Evolutionary conservation across 64 coral and sea anemone genomes (phyloP).

Genomic region (Hydrozoanthus tunicans): DNA sequence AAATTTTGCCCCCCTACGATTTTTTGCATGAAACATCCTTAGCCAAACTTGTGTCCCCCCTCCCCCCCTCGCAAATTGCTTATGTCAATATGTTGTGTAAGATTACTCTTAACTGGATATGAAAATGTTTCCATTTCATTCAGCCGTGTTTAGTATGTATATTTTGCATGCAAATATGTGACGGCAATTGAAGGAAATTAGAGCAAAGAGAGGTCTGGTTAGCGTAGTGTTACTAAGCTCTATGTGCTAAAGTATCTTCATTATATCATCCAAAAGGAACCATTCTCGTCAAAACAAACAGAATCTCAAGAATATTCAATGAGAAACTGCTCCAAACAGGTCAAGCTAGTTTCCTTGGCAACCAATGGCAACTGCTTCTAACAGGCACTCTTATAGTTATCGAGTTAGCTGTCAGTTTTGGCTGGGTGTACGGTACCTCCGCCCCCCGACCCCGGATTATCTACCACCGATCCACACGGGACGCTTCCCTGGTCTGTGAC

Average conservation of each 20-base stretch:
- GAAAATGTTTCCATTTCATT: too few species aligned
- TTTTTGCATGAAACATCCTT: too few species aligned
- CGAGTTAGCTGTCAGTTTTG: conserved; percentile 53
- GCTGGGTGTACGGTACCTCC: conserved; percentile 62
- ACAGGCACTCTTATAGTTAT: conserved; percentile 44
- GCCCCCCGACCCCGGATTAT: not conserved
- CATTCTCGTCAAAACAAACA: conserved; percentile 67
- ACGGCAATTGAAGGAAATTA: too few species aligned
- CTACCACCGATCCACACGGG: conserved; percentile 44
- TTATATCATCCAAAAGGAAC: conserved; percentile 21
- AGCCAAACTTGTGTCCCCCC: too few species aligned
- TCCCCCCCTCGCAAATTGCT: too few species aligned
- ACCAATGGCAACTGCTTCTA: conserved; percentile 69
- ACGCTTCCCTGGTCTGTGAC: conserved; percentile 60
- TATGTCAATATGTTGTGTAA: too few species aligned
- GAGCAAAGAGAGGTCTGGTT: too few species aligned
- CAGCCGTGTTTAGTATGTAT: too few species aligned
- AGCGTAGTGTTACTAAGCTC: not conserved
- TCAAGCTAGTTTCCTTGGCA: conserved; percentile 61
- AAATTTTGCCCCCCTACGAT: too few species aligned
- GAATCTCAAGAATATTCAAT: conserved; percentile 76
- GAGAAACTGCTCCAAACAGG: conserved; percentile 76
- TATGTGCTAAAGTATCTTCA: not conserved
- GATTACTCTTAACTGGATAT: too few species aligned
- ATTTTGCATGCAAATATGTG: too few species aligned